Evolutionary conservation across 1,140 invertebrate species (phyloP).

Genomic region (Bicyclus anynana): DNA sequence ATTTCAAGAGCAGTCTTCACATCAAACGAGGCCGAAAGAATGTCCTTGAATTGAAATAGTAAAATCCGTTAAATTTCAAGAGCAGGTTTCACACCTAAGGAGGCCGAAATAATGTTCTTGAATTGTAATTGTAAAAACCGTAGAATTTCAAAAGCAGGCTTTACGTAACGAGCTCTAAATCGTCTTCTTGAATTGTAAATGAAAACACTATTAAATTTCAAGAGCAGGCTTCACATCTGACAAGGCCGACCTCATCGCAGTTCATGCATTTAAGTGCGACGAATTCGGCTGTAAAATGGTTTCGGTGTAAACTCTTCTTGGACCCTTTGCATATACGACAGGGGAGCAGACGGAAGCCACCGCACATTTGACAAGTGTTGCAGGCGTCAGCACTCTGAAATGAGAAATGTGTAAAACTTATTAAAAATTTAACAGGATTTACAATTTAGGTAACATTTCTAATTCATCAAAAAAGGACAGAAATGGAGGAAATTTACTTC

Average conservation of each 20-base stretch:
- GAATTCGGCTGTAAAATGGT: constrained; percentile 95
- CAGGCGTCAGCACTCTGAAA: constrained; percentile 87
- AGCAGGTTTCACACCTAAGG: too few relatives aligned
- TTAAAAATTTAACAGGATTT: not conserved
- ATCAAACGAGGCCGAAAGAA: constrained; percentile 93
- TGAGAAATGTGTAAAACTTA: constrained; percentile 22
- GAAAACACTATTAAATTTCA: constrained; percentile 23
- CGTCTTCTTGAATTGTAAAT: too few relatives aligned
- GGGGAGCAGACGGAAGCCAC: constrained; percentile 92
- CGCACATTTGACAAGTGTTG: constrained; percentile 90
- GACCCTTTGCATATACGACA: constrained; percentile 95
- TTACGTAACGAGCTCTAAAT: too few relatives aligned
- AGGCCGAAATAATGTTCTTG: too few relatives aligned
- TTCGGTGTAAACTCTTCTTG: constrained; percentile 95
- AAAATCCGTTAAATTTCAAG: too few relatives aligned
- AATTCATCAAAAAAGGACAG: too few relatives aligned
- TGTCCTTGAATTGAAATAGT: too few relatives aligned
- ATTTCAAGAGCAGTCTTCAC: constrained; percentile 83
- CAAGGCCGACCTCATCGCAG: constrained; percentile 95
- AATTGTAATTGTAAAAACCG: too few relatives aligned
- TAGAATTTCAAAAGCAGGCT: too few relatives aligned
- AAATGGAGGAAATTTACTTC: too few relatives aligned
- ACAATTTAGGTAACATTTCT: too few relatives aligned
- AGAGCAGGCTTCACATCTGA: constrained; percentile 89
- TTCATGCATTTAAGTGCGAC: constrained; percentile 97